Evolutionary conservation across 2,797 vertebrate species (phyloP).

Genomic region (Borostomias antarcticus): DNA sequence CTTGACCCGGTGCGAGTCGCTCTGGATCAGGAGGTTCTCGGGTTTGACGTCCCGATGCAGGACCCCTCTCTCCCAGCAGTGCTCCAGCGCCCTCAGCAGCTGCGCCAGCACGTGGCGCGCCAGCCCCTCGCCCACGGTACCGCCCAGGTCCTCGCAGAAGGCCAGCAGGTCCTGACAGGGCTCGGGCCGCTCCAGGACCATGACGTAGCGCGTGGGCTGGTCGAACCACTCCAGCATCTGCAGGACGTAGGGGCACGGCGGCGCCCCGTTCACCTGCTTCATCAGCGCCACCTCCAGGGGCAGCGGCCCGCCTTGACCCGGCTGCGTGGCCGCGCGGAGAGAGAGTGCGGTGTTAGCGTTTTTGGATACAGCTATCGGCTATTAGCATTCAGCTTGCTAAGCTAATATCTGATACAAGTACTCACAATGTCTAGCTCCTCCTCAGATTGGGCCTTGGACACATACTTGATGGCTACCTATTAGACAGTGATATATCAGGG

Average conservation of each 20-base stretch:
- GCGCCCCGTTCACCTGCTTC: slow-evolving; percentile 10
- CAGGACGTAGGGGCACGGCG: slow-evolving; percentile 19
- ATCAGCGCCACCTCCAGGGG: slow-evolving; percentile 31
- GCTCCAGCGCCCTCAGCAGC: slow-evolving; percentile 23
- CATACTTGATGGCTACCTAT: slow-evolving; percentile 37
- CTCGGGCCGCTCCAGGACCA: slow-evolving; percentile 32
- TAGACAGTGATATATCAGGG: neutral
- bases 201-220: slow-evolving; percentile 4
- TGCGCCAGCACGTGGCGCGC: slow-evolving; percentile 17
- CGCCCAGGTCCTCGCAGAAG: slow-evolving; percentile 9
- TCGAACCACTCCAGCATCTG: slow-evolving; percentile 35
- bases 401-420: no score
- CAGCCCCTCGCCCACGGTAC: neutral
- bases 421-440: slow-evolving; percentile 29
- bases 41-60: slow-evolving; percentile 37
- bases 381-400: no score
- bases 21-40: slow-evolving; percentile 30
- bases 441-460: slow-evolving; percentile 16
- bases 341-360: no score
- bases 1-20: slow-evolving; percentile 12
- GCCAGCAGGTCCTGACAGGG: slow-evolving; percentile 23
- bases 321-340: slow-evolving; percentile 20
- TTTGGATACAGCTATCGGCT: neutral
- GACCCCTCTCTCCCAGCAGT: slow-evolving; percentile 17
- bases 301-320: slow-evolving; percentile 6